Evolutionary conservation across 2,797 vertebrate genomes (phyloP).

Genomic region (Hephaestus fuliginosus): DNA sequence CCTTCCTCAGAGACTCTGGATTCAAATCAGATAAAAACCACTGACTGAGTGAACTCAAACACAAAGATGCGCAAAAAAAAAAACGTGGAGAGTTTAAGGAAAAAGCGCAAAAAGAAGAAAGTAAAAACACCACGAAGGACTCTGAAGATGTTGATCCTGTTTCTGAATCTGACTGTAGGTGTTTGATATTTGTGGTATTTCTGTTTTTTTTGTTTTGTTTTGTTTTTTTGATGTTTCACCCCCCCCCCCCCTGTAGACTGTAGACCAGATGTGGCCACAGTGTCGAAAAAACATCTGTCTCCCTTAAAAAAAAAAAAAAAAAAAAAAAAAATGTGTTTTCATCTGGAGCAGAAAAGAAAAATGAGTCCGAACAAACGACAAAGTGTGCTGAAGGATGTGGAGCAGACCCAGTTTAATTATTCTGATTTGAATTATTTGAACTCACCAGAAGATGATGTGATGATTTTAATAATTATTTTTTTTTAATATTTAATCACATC

Average conservation of each 20-base stretch:
- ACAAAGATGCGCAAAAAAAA: slow-evolving; percentile 25
- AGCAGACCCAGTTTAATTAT: too few relatives aligned
- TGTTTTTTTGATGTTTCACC: slow-evolving; percentile 31
- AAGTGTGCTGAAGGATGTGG: too few relatives aligned
- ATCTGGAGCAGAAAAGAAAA: neutral
- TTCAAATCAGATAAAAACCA: slow-evolving; percentile 57
- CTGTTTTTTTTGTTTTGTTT: slow-evolving; percentile 59
- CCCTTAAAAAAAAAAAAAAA: neutral
- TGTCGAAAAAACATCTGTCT: slow-evolving; percentile 46
- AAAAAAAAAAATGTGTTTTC: slow-evolving; percentile 16
- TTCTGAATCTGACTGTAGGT: slow-evolving; percentile 21
- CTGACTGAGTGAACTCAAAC: slow-evolving; percentile 51
- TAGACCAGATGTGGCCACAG: slow-evolving; percentile 47
- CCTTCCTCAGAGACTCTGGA: slow-evolving; percentile 58
- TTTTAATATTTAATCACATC: neutral
- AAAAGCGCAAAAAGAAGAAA: neutral
- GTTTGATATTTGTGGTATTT: slow-evolving; percentile 66
- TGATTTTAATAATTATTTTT: neutral
- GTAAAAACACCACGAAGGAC: neutral
- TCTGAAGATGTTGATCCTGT: neutral
- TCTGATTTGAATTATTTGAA: too few relatives aligned
- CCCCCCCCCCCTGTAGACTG: slow-evolving; percentile 22
- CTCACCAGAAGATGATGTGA: neutral
- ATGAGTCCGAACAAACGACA: too few relatives aligned
- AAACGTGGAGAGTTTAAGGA: slow-evolving; percentile 11